phyloP scores from a whole-genome alignment of 2,113 vertebrate species.

The Varanus komodoensis region DNA sequence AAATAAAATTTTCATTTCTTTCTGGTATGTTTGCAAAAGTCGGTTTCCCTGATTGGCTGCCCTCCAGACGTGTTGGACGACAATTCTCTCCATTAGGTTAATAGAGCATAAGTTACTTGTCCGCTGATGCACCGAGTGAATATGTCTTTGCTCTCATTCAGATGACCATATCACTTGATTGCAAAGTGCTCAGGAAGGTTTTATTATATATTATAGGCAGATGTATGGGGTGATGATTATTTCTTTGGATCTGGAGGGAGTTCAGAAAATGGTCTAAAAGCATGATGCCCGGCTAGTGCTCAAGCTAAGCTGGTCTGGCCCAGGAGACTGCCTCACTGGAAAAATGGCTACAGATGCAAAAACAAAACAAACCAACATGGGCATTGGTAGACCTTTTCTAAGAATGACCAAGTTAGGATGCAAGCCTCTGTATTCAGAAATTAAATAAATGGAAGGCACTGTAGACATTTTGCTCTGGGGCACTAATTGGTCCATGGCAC shows the following conservation, averaged over 20 bases:
- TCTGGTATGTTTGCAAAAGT: too few species aligned
- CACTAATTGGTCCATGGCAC: too few species aligned
- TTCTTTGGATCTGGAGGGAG: neutral
- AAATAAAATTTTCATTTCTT: too few species aligned
- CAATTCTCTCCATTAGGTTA: neutral
- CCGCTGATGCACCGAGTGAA: neutral
- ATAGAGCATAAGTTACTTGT: neutral
- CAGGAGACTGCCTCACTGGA: neutral
- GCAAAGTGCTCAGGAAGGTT: neutral
- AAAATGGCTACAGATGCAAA: neutral
- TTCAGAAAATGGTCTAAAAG: neutral
- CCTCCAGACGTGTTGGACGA: too few species aligned
- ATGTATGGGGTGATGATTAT: neutral
- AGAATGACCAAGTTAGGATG: too few species aligned
- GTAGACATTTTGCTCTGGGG: too few species aligned
- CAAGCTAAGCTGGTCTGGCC: neutral
- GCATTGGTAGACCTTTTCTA: too few species aligned
- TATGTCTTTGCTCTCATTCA: neutral
- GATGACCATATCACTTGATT: neutral
- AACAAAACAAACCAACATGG: too few species aligned
- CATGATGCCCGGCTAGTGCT: neutral
- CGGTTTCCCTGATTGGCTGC: too few species aligned
- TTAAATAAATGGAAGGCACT: too few species aligned
- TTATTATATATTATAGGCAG: neutral
- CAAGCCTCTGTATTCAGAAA: too few species aligned